These are phyloP conservation scores for Condylostylus longicornis DNA, from an alignment of 1,140 invertebrate genomes.

Conservation along the genomic window DNA sequence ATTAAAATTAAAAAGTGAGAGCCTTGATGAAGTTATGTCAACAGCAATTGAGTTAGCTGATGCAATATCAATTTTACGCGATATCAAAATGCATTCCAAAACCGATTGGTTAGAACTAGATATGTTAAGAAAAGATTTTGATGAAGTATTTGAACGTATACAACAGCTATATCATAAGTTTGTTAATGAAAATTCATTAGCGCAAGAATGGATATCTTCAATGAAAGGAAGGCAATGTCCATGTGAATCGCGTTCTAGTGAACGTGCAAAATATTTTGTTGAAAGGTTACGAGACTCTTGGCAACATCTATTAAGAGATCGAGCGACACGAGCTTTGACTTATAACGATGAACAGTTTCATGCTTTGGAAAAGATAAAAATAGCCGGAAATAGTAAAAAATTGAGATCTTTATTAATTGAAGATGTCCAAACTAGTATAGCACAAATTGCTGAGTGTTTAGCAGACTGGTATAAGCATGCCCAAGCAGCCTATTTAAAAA, in stretches of 20 bases:
- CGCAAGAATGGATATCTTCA: conserved; percentile 51
- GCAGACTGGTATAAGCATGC: conserved; percentile 73
- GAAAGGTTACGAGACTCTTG: conserved; percentile 73
- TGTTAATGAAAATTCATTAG: conserved; percentile 23
- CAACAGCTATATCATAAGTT: conserved; percentile 28
- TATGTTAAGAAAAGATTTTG: conserved; percentile 14
- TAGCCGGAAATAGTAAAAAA: conserved; percentile 49
- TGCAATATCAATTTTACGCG: conserved; percentile 19
- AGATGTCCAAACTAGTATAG: conserved; percentile 48
- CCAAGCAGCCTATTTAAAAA: conserved; percentile 55
- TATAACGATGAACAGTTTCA: conserved; percentile 92
- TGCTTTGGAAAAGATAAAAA: conserved; percentile 65
- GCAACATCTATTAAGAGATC: conserved; percentile 77
- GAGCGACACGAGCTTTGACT: conserved; percentile 65
- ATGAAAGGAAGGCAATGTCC: conserved; percentile 51
- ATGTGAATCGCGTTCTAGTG: conserved; percentile 45
- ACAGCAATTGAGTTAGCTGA: conserved; percentile 26
- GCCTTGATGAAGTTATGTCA: conserved; percentile 22
- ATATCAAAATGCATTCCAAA: conserved; percentile 1
- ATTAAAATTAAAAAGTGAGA: conserved; percentile 24
- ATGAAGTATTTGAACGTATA: conserved; percentile 26
- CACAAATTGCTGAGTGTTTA: conserved; percentile 50
- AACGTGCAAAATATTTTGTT: conserved; percentile 56
- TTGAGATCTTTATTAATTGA: conserved; percentile 46
- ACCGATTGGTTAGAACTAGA: neutral